Conservation (phyloP, 2,113 vertebrate species). For the Bungarus multicinctus region DNA sequence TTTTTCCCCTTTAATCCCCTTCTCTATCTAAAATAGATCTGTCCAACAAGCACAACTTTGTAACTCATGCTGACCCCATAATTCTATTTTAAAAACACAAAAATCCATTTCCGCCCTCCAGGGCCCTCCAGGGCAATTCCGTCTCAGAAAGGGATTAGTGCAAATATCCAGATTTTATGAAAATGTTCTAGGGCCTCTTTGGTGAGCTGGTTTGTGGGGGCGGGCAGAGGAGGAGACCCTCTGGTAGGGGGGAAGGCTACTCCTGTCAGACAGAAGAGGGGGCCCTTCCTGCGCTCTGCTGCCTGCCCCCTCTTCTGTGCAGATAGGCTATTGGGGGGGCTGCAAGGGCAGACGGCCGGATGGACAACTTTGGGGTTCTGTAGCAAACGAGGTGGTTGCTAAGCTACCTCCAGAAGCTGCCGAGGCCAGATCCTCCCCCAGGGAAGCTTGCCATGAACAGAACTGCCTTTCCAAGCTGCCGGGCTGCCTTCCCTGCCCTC, state of each 20-base stretch:
- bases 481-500: rapidly evolving
- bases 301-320: rapidly evolving
- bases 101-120: conserved; percentile 77
- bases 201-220: background rate
- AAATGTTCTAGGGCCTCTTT: conserved; percentile 40
- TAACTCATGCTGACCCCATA: conserved; percentile 80
- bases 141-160: conserved; percentile 72
- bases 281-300: background rate
- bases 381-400: conserved; percentile 52
- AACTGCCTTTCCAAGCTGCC: background rate
- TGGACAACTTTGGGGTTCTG: conserved; percentile 46
- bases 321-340: background rate
- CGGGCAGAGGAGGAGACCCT: background rate
- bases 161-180: conserved; percentile 68
- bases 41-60: conserved; percentile 73
- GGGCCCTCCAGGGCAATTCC: conserved; percentile 74
- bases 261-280: background rate
- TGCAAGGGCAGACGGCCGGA: conserved; percentile 33
- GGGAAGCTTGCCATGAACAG: conserved; percentile 43
- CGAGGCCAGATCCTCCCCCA: conserved; percentile 66
- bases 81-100: conserved; percentile 72
- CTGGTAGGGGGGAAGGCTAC: too few species aligned
- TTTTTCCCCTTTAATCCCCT: conserved; percentile 74
- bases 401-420: conserved; percentile 68
- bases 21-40: conserved; percentile 84